phyloP scores from a whole-genome alignment of 2,113 vertebrate genomes.

The Carollia perspicillata region DNA sequence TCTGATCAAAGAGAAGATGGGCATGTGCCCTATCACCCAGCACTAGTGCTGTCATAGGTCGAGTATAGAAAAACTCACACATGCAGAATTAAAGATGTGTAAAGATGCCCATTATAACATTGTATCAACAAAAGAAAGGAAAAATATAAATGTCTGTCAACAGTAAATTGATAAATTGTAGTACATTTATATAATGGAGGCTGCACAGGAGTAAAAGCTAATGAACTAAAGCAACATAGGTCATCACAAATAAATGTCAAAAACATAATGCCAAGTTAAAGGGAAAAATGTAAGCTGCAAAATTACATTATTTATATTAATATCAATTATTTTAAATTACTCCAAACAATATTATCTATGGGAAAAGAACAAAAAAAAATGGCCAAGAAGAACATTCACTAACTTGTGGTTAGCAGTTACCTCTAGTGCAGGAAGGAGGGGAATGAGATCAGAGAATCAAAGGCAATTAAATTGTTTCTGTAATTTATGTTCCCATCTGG shows the following conservation, averaged over 20 bases:
- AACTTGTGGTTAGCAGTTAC: neutral
- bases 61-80: neutral
- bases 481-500: neutral
- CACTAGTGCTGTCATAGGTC: neutral
- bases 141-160: neutral
- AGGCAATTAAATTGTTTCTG: neutral
- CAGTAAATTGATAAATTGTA: neutral
- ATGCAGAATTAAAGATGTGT: too few relatives aligned
- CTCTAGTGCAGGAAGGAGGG: neutral
- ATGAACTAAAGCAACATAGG: neutral
- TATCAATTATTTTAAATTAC: neutral
- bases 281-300: neutral
- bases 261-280: neutral
- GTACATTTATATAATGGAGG: too few relatives aligned
- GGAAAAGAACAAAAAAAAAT: neutral
- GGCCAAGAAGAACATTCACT: neutral
- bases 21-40: accelerated
- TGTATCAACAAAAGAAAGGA: neutral
- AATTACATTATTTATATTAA: neutral
- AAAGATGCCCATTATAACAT: neutral
- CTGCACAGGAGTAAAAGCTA: neutral
- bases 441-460: neutral
- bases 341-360: neutral
- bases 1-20: neutral
- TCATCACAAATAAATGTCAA: neutral